Evolutionary conservation across 1,140 invertebrate species (phyloP).

Genomic region (Chionoecetes opilio): DNA sequence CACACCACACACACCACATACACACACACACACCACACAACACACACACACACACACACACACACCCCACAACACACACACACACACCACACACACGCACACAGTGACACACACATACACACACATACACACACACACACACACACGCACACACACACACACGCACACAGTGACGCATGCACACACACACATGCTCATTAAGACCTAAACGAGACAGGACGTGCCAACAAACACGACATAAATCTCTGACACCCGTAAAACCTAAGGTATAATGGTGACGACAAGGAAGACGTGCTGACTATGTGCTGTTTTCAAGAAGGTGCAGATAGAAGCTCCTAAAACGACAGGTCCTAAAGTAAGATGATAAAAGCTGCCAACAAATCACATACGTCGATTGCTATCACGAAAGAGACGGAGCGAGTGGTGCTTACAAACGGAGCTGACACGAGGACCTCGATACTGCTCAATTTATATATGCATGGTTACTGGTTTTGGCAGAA

Average conservation of each 20-base stretch:
- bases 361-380: background rate
- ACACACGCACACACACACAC: too few relatives aligned
- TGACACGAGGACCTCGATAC: background rate
- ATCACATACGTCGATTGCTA: background rate
- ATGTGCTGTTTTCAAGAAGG: background rate
- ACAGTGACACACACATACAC: too few relatives aligned
- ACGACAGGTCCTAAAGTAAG: background rate
- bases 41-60: too few relatives aligned
- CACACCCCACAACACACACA: background rate
- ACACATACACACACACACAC: too few relatives aligned
- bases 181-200: background rate
- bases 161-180: background rate
- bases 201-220: background rate
- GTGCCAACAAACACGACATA: background rate
- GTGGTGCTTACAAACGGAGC: background rate
- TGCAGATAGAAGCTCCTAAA: background rate
- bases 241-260: background rate
- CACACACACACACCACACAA: too few relatives aligned
- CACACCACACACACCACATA: too few relatives aligned
- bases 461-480: background rate
- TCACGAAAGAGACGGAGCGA: background rate
- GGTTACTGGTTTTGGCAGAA: background rate
- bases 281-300: background rate
- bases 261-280: background rate
- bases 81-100: background rate